Evolutionary conservation across 30 jellyfish, hydroid and myxozoan species (phyloP).

Genomic region (Pseudorhiza aurosa): DNA sequence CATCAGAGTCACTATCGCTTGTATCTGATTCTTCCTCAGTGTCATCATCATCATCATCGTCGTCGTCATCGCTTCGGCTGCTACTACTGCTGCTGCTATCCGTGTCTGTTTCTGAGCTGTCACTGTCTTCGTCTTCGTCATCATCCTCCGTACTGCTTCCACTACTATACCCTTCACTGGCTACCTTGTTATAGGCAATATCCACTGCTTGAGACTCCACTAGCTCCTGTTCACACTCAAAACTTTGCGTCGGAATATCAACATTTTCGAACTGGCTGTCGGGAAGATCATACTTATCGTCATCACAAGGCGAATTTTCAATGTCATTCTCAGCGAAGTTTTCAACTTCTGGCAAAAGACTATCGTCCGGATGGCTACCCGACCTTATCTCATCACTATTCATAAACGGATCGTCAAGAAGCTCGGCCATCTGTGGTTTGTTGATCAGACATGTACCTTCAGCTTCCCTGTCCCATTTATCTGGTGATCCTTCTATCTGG

Average conservation of each 20-base stretch:
- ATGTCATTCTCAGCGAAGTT: conserved; percentile 35
- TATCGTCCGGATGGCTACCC: conserved; percentile 25
- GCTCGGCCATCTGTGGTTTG: conserved; percentile 22
- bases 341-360: conserved; percentile 30
- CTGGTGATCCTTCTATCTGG: background rate
- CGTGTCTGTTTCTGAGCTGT: conserved; percentile 40
- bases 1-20: conserved; percentile 56
- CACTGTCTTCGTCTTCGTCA: conserved; percentile 34
- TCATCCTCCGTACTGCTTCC: conserved; percentile 50
- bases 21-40: conserved; percentile 38
- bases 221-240: conserved; percentile 23
- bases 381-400: conserved; percentile 21
- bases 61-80: conserved; percentile 35
- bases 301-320: conserved; percentile 9
- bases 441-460: conserved; percentile 5
- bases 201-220: conserved; percentile 2
- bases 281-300: conserved; percentile 21
- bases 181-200: conserved; percentile 14
- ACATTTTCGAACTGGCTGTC: conserved; percentile 39
- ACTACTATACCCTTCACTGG: conserved; percentile 44
- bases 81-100: conserved; percentile 58
- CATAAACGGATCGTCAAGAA: conserved; percentile 39
- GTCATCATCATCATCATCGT: conserved; percentile 28
- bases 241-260: conserved; percentile 15
- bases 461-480: conserved; percentile 24